phyloP scores from a whole-genome alignment of 2,888 invertebrate genomes.

The Chrysolina americana region DNA sequence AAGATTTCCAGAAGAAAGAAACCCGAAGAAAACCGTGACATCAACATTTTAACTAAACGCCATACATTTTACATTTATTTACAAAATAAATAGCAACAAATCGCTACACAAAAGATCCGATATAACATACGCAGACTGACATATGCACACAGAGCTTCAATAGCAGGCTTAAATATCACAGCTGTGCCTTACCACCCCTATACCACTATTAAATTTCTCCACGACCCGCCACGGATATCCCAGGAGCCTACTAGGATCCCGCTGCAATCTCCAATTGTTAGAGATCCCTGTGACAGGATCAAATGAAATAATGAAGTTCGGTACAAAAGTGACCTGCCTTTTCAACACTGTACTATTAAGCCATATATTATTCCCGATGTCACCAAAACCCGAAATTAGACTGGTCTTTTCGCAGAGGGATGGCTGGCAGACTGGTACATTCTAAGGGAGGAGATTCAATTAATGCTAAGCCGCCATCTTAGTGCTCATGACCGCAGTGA shows the following conservation, averaged over 20 bases:
- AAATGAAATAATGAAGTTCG: conserved; percentile 70
- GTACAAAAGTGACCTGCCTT: conserved; percentile 71
- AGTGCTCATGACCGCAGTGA: conserved; percentile 62
- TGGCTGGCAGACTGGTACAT: conserved; percentile 50
- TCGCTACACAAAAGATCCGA: conserved; percentile 62
- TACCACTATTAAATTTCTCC: conserved; percentile 60
- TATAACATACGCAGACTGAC: conserved; percentile 65
- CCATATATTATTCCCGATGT: conserved; percentile 69
- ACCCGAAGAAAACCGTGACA: conserved; percentile 55
- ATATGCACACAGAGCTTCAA: conserved; percentile 68
- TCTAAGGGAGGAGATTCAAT: conserved; percentile 60
- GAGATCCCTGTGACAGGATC: conserved; percentile 64
- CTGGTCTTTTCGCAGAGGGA: conserved; percentile 56
- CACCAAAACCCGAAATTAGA: conserved; percentile 65
- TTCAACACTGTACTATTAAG: conserved; percentile 71
- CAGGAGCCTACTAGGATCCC: conserved; percentile 26
- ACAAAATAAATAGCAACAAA: conserved; percentile 67
- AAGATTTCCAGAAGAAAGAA: conserved; percentile 39
- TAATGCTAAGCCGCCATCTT: conserved; percentile 65
- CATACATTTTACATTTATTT: conserved; percentile 61
- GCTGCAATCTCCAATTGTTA: conserved; percentile 59
- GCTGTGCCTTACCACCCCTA: conserved; percentile 65
- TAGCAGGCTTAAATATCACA: conserved; percentile 66
- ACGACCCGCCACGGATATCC: conserved; percentile 2
- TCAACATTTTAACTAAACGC: conserved; percentile 56